phyloP scores from a whole-genome alignment of 2,113 vertebrate species.

The Cervus canadensis region DNA sequence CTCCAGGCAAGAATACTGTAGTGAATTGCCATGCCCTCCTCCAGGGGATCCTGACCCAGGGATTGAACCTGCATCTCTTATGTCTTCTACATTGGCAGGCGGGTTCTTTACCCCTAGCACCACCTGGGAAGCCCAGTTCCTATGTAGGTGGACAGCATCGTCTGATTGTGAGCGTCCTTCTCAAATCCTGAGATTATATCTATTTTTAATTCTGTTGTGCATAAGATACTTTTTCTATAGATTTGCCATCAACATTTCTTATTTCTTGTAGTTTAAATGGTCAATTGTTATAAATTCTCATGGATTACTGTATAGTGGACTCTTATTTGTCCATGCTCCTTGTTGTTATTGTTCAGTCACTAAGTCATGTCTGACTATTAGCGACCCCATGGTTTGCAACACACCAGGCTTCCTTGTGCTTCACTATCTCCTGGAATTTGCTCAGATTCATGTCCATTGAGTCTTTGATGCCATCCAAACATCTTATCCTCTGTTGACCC shows the following conservation, averaged over 20 bases:
- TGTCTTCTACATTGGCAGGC: background rate
- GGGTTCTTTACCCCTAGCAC: background rate
- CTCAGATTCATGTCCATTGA: background rate
- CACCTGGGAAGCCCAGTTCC: background rate
- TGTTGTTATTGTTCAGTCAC: background rate
- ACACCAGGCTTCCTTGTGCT: background rate
- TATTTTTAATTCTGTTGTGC: background rate
- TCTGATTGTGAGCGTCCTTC: background rate
- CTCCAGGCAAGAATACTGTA: background rate
- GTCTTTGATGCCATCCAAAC: background rate
- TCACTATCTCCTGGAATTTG: background rate
- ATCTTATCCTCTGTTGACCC: background rate
- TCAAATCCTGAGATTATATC: background rate
- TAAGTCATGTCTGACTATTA: background rate
- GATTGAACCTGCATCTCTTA: background rate
- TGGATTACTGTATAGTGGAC: background rate
- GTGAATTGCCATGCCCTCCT: background rate
- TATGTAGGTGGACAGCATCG: background rate
- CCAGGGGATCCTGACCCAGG: background rate
- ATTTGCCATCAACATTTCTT: background rate
- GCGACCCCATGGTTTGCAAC: background rate
- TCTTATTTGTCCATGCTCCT: background rate
- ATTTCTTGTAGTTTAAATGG: background rate
- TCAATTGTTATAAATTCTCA: background rate
- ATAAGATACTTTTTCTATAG: background rate